Conservation (phyloP, 2,797 vertebrate species). For the Botia almorhae region DNA sequence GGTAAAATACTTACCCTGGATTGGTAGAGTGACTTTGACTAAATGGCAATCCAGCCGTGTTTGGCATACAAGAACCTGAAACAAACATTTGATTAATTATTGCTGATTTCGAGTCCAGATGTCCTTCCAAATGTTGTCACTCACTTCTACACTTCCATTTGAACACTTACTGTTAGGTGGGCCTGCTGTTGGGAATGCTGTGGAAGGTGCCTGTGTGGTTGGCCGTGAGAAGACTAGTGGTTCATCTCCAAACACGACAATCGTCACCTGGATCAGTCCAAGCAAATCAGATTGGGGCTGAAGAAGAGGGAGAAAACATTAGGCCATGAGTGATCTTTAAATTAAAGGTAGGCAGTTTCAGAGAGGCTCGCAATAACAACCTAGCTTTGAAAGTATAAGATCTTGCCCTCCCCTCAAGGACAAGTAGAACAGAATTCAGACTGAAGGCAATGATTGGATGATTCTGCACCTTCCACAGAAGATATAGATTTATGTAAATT, state of each 20-base stretch:
- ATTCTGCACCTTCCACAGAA: too few species aligned
- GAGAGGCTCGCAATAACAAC: too few species aligned
- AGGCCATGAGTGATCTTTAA: too few species aligned
- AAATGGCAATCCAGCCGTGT: conserved; percentile 84
- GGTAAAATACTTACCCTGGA: conserved; percentile 80
- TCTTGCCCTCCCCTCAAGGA: too few species aligned
- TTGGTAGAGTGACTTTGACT: conserved; percentile 79
- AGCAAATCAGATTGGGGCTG: conserved; percentile 95
- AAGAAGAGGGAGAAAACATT: not conserved
- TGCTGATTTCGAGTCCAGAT: not conserved
- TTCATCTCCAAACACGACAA: conserved; percentile 96
- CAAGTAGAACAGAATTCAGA: too few species aligned
- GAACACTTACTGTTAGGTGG: conserved; percentile 88
- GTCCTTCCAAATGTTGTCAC: not conserved
- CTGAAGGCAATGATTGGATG: too few species aligned
- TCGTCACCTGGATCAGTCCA: conserved; percentile 97
- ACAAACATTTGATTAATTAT: conserved; percentile 53
- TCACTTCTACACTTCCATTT: not conserved
- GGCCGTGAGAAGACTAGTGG: conserved; percentile 96
- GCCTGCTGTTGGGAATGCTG: conserved; percentile 88
- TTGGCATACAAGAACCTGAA: conserved; percentile 93
- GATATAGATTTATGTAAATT: too few species aligned
- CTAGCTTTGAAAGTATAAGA: too few species aligned
- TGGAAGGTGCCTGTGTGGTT: conserved; percentile 82
- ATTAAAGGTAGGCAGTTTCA: not conserved